Evolutionary conservation across 2,888 invertebrate genomes (phyloP), one percentile per base, ranked within the genome.

Genomic region (Netelia melanura): DNA sequence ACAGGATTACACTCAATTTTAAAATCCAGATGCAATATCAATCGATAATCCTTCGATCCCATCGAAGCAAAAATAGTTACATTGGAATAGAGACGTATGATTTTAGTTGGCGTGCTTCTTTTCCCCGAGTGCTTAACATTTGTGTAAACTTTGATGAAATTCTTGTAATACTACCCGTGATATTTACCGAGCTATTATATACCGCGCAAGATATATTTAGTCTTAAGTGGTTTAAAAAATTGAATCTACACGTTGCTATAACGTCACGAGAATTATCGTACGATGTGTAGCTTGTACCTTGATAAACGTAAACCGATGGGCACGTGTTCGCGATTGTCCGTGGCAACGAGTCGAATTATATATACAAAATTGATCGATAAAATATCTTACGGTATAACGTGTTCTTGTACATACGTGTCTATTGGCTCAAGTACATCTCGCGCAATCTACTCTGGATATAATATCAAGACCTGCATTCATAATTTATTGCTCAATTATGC

Each of bases 141-240:
- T 81, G 77, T 70, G 72, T 74, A 81, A 84, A 84, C 77, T 78
- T 62, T 68, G 9, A 17, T 10, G 38, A 25, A 44, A 17, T 21
- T 25, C 62, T 43, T 30, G 62, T 71, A 76, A 76, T 80, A 80
- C 64, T 80, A 80, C 52, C 76, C 56, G 21, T 48, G 10, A 72
- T 76, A 62, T 71, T 76, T 76, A 43, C 54, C 38, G 30, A 23
- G 38, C 38, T 8, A 38, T 38, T 6, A 21, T 21, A 21, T 21
- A 21, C 21, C 38, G 38, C 38, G 38, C 38, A 38, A 38, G 38
- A 38, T 38, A 38, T 38, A 38, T 5, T 38, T 38, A 38, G 38
- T 3, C 6, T 6, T 38, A 38, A 38, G 8, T 38, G 38, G 6
- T 38, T 25, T 61, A 61, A 71, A 54, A 43, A 67, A 81, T 76